phyloP scores from a whole-genome alignment of 2,113 vertebrate genomes.

The Entomyzon cyanotis region DNA sequence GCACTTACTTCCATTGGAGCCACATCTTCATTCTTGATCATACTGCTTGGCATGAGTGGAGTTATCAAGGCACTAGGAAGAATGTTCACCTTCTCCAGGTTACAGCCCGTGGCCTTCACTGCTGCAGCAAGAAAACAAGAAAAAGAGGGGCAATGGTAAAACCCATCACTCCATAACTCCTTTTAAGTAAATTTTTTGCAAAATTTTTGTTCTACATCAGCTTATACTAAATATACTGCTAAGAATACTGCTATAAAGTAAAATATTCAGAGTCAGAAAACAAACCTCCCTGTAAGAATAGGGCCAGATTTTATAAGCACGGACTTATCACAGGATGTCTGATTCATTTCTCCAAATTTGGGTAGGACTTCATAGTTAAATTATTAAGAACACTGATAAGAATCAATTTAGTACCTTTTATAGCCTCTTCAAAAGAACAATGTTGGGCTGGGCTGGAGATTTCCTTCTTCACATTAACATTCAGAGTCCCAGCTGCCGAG shows the following conservation, averaged over 20 bases:
- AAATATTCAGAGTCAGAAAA: neutral
- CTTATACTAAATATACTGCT: neutral
- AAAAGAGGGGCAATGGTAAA: neutral
- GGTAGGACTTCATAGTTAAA: slow-evolving; percentile 24
- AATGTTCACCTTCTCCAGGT: slow-evolving; percentile 82
- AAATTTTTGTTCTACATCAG: neutral
- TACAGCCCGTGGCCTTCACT: slow-evolving; percentile 78
- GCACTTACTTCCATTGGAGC: slow-evolving; percentile 95
- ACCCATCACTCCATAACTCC: accelerated
- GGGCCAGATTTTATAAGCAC: neutral
- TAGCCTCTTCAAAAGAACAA: slow-evolving; percentile 92
- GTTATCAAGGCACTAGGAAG: slow-evolving; percentile 85
- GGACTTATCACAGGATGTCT: neutral
- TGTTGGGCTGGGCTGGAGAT: slow-evolving; percentile 86
- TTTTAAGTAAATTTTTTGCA: neutral
- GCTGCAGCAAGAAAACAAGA: slow-evolving; percentile 55
- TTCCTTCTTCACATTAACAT: slow-evolving; percentile 93
- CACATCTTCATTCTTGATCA: slow-evolving; percentile 93
- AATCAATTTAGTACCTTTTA: slow-evolving; percentile 86
- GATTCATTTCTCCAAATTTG: slow-evolving; percentile 5
- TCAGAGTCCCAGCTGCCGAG: slow-evolving; percentile 77
- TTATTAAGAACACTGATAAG: slow-evolving; percentile 49
- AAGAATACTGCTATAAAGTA: neutral
- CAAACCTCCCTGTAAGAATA: neutral
- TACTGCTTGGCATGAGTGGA: slow-evolving; percentile 81